A percentile compares a stretch with the other conserved stretches of the same genome.
Evolutionary conservation across 2,888 invertebrate species (phyloP).

Genomic region (Disparrhopalites patrizii): DNA sequence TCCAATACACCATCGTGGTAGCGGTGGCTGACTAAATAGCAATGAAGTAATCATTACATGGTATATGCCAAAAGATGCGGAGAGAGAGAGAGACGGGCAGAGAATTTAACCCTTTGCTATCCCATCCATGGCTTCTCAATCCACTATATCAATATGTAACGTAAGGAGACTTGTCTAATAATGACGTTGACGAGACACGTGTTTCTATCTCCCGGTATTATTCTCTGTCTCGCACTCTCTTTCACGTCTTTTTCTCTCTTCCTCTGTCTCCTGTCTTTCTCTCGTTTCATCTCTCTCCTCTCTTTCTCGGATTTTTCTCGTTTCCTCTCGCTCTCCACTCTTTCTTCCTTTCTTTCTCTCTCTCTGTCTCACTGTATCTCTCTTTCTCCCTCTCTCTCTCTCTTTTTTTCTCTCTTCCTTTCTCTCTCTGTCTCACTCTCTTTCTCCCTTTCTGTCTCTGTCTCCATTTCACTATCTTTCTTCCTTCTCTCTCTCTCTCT

Average conservation of each 20-base stretch:
- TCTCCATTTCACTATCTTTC: conserved; percentile 1
- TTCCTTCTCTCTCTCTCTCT: neutral
- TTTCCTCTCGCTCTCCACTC: too few species aligned
- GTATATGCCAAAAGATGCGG: conserved; percentile 24
- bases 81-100: conserved; percentile 12
- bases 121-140: conserved; percentile 20
- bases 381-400: neutral
- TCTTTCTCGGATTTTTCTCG: too few species aligned
- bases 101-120: conserved; percentile 24
- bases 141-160: too few species aligned
- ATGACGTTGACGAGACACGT: too few species aligned
- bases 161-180: too few species aligned
- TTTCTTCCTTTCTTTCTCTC: too few species aligned
- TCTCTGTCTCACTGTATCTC: neutral
- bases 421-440: too few species aligned
- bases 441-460: conserved; percentile 21
- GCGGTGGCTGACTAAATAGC: conserved; percentile 26
- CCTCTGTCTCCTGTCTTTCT: neutral
- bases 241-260: neutral
- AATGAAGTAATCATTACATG: conserved; percentile 33
- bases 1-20: too few species aligned
- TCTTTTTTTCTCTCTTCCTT: neutral
- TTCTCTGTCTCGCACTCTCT: too few species aligned
- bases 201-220: too few species aligned
- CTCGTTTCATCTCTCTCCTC: neutral